Percentiles rank a stretch among this genome's conserved stretches.
Conservation (phyloP, 2,888 invertebrate species). For the Cheilosia scutellata region DNA sequence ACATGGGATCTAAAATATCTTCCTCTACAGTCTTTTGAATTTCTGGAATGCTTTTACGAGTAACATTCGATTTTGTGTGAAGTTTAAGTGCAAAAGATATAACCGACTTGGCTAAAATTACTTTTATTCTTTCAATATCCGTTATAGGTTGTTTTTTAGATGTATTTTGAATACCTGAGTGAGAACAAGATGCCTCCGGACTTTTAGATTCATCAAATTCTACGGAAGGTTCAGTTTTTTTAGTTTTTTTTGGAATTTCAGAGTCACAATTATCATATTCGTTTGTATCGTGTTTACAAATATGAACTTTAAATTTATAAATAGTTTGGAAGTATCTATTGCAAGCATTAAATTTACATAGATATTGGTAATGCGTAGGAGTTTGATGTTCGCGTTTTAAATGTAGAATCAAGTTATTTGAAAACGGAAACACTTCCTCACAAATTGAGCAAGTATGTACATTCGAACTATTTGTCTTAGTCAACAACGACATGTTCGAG, state of each 20-base stretch:
- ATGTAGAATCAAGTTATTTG: constrained; percentile 16
- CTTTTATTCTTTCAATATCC: not conserved
- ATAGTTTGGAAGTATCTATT: constrained; percentile 32
- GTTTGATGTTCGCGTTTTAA: constrained; percentile 28
- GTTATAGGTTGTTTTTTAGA: constrained; percentile 1
- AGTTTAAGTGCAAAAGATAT: not conserved
- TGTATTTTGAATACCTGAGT: not conserved
- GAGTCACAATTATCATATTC: not conserved
- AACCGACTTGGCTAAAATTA: too few species aligned
- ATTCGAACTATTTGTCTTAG: not conserved
- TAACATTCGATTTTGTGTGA: constrained; percentile 51
- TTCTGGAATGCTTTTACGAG: constrained; percentile 44
- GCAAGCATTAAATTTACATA: not conserved
- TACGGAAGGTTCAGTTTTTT: not conserved
- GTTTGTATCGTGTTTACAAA: constrained; percentile 2
- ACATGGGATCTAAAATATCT: constrained; percentile 9
- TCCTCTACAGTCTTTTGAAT: constrained; percentile 21
- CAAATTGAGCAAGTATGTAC: constrained; percentile 50
- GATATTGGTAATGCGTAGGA: constrained; percentile 12
- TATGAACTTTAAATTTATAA: constrained; percentile 27
- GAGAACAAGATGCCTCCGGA: not conserved
- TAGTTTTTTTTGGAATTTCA: not conserved
- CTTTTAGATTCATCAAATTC: not conserved
- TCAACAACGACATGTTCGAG: constrained; percentile 18
- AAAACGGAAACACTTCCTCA: constrained; percentile 6